phyloP scores from a whole-genome alignment of 2,888 invertebrate genomes.

The Nomada fabriciana region DNA sequence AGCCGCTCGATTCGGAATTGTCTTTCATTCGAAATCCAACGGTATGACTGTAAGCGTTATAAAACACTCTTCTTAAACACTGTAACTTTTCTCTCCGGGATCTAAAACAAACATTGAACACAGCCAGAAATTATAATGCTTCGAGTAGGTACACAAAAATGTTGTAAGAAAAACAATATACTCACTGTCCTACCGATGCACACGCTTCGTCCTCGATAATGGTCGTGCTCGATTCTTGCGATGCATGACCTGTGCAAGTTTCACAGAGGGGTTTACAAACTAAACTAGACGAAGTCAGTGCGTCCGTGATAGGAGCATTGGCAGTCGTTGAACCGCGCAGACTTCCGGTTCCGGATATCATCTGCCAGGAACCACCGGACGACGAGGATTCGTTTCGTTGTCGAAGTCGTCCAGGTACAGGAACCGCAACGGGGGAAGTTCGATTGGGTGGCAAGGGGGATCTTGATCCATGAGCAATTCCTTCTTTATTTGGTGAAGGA shows the following conservation, averaged over 20 bases:
- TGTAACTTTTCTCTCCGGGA: slow-evolving; percentile 85
- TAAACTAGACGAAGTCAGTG: slow-evolving; percentile 74
- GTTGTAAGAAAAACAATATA: not conserved
- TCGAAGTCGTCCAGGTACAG: slow-evolving; percentile 85
- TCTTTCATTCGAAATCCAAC: slow-evolving; percentile 86
- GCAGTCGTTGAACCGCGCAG: slow-evolving; percentile 86
- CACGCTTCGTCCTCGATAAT: slow-evolving; percentile 83
- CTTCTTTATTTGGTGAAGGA: slow-evolving; percentile 79
- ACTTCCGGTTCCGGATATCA: slow-evolving; percentile 89
- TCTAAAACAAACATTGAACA: slow-evolving; percentile 71
- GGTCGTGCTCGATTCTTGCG: slow-evolving; percentile 84
- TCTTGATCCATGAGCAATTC: slow-evolving; percentile 75
- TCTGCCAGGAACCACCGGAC: slow-evolving; percentile 89
- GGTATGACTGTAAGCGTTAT: slow-evolving; percentile 86
- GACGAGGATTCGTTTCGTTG: slow-evolving; percentile 87
- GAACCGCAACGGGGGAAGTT: slow-evolving; percentile 89
- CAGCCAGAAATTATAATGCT: not conserved
- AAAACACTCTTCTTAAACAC: slow-evolving; percentile 86
- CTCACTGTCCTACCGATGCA: slow-evolving; percentile 76
- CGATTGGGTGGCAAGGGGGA: slow-evolving; percentile 83
- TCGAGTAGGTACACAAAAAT: not conserved
- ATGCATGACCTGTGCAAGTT: slow-evolving; percentile 80
- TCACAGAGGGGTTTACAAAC: slow-evolving; percentile 75
- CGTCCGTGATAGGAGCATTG: slow-evolving; percentile 78
- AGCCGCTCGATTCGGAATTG: slow-evolving; percentile 84